Evolutionary conservation across 2,888 invertebrate species (phyloP), one percentile per base, ranked within the genome.

Genomic region (Scrobipalpa costella): DNA sequence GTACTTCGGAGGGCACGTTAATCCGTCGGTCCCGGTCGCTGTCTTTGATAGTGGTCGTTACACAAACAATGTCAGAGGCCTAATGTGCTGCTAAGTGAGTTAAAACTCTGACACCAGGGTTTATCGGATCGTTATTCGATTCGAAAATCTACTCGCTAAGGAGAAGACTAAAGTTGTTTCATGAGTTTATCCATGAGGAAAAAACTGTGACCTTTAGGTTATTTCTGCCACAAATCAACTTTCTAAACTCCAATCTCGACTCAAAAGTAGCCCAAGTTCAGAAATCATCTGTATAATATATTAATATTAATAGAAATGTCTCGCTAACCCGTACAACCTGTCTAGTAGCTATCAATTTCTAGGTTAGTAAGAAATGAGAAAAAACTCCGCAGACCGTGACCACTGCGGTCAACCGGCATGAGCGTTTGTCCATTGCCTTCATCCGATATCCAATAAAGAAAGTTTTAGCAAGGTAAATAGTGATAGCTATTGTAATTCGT

Each of bases 321-420:
- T 34, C 34, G 34, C 34, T 34, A 34, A 64, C 64, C 60, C 44
- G 61, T 68, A 71, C 69, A 78, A 80, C 80, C 75, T 73, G 83
- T 80, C 77, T 63, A 11, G 77, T 63, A 55, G 65, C 55, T 49
- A 49, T 55, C 55, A 71, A 76, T 71, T 76, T 71, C 74, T 85
- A 79, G 85, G 85, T 84, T 83, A 83, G 74, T 73, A 75, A 77
- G 75, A 75, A 80, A 81, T 77, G 75, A 75, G 79, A 81, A 82
- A 78, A 73, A 73, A 70, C 67, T 70, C 74, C 72, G 74, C 76
- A 74, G 75, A 79, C 80, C 81, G 78, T 81, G 79, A 84, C 83
- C 83, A 72, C 70, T 66, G 75, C 71, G 65, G 61, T 74, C 71
- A 73, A 74, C 73, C 69, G 68, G 50, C 50, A 50, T 21, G 11